Percentiles rank a stretch among this genome's conserved stretches.
Conservation (phyloP, 2,797 vertebrate species). For the Leptodactylus fallax region DNA sequence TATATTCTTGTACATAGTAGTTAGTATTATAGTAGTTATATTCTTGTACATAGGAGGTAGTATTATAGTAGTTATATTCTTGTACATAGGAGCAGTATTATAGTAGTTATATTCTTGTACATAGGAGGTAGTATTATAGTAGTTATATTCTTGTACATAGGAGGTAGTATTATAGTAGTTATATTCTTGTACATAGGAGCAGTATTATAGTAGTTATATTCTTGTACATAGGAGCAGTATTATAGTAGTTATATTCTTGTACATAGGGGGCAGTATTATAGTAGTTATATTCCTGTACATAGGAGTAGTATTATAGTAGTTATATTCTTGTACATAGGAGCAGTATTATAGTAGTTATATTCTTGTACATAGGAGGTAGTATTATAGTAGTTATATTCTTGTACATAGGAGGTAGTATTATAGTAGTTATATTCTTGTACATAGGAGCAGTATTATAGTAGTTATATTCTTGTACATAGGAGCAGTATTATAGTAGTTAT, state of each 20-base stretch:
- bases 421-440: background rate
- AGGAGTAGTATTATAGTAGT: conserved; percentile 10
- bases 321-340: conserved; percentile 6
- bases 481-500: too few relatives aligned
- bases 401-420: too few relatives aligned
- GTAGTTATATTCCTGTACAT: conserved; percentile 1
- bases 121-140: conserved; percentile 3
- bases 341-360: background rate
- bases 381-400: background rate
- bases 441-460: background rate
- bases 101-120: conserved; percentile 21
- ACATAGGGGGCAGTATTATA: conserved; percentile 1
- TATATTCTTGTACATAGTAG: background rate
- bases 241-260: conserved; percentile 20
- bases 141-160: conserved; percentile 26
- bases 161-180: conserved; percentile 11
- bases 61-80: conserved; percentile 17
- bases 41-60: background rate
- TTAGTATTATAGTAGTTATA: conserved; percentile 8
- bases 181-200: background rate
- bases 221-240: conserved; percentile 2
- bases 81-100: background rate
- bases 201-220: conserved; percentile 9
- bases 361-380: background rate
- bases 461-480: background rate